Evolutionary conservation across 2,797 vertebrate genomes (phyloP).

Genomic region (Syngnathus rostellatus): DNA sequence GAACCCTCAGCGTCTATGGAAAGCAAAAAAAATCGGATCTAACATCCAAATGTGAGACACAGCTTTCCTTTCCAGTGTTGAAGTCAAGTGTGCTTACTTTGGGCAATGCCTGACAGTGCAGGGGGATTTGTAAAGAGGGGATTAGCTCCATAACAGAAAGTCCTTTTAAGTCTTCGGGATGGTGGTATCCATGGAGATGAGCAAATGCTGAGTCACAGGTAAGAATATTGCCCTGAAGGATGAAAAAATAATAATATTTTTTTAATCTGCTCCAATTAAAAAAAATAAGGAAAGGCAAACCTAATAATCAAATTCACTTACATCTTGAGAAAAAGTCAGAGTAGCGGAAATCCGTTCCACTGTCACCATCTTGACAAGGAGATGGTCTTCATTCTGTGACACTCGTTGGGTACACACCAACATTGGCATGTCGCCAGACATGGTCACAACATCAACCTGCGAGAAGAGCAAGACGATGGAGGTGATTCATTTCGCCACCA

Average conservation of each 20-base stretch:
- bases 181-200: constrained; percentile 77
- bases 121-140: constrained; percentile 80
- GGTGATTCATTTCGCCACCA: not conserved
- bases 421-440: constrained; percentile 73
- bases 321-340: constrained; percentile 73
- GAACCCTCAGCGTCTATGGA: constrained; percentile 74
- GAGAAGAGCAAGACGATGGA: constrained; percentile 4
- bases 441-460: constrained; percentile 73
- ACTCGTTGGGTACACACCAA: constrained; percentile 70
- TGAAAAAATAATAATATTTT: constrained; percentile 3
- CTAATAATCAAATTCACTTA: constrained; percentile 49
- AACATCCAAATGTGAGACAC: constrained; percentile 2
- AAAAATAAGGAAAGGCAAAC: no score
- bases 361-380: constrained; percentile 75
- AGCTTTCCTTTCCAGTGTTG: constrained; percentile 19
- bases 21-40: constrained; percentile 9
- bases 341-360: constrained; percentile 77
- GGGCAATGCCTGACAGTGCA: constrained; percentile 67
- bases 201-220: constrained; percentile 81
- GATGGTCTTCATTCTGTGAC: constrained; percentile 47
- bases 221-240: constrained; percentile 72
- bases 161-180: constrained; percentile 72
- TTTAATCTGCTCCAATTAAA: no score
- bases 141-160: constrained; percentile 73
- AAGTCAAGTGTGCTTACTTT: constrained; percentile 66